Percentiles rank a stretch among this genome's conserved stretches.
phyloP scores from a whole-genome alignment of 2,113 vertebrate species.

The Rhinolophus ferrumequinum region DNA sequence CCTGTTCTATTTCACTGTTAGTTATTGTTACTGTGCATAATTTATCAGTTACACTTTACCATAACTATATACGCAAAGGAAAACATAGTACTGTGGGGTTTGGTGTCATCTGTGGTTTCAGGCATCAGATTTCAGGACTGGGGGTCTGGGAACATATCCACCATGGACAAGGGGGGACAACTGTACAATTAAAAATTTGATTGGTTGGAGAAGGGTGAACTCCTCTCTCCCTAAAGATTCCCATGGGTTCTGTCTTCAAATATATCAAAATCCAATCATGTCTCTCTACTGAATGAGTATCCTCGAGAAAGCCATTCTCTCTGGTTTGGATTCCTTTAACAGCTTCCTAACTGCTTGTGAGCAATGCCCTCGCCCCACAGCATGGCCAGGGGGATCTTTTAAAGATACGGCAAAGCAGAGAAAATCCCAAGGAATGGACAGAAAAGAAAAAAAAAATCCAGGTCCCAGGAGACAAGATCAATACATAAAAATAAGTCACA shows the following conservation, averaged over 20 bases:
- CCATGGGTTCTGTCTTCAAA: not conserved
- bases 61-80: too few relatives aligned
- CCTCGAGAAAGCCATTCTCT: not conserved
- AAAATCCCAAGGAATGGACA: not conserved
- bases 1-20: not conserved
- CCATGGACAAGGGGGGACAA: accelerated
- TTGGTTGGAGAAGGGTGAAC: not conserved
- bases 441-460: not conserved
- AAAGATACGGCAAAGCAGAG: not conserved
- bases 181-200: not conserved
- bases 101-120: not conserved
- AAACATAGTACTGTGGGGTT: not conserved
- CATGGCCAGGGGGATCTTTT: not conserved
- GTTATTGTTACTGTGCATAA: not conserved
- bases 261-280: not conserved
- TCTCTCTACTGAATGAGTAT: not conserved
- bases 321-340: not conserved
- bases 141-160: too few relatives aligned
- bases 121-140: not conserved
- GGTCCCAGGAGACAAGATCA: not conserved
- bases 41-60: not conserved
- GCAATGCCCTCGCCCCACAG: not conserved
- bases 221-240: not conserved
- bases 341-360: not conserved
- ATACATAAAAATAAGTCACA: not conserved